Evolutionary conservation across 2,888 invertebrate species (phyloP).

Genomic region (Parnassius apollo): DNA sequence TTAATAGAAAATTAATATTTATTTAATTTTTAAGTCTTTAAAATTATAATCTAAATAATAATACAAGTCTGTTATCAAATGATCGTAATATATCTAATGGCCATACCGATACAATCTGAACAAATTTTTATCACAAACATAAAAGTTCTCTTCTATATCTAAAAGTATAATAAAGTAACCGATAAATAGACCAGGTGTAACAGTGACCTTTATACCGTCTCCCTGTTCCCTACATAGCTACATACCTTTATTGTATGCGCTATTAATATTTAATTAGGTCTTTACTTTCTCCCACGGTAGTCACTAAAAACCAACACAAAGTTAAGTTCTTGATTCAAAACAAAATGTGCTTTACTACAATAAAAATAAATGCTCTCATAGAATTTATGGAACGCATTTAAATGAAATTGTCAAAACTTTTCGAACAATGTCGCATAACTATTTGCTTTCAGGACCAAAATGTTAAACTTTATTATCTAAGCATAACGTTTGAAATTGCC

Average conservation of each 20-base stretch:
- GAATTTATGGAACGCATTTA: constrained; percentile 25
- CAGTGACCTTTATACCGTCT: constrained; percentile 50
- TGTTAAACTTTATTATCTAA: background rate
- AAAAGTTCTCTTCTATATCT: background rate
- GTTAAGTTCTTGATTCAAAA: background rate
- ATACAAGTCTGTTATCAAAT: too few relatives aligned
- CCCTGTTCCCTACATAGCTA: constrained; percentile 39
- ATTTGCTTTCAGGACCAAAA: constrained; percentile 3
- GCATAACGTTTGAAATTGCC: constrained; percentile 3
- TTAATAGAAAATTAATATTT: too few relatives aligned
- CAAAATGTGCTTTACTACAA: constrained; percentile 21
- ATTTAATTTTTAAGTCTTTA: too few relatives aligned
- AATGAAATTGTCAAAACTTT: constrained; percentile 20
- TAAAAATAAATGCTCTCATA: constrained; percentile 27
- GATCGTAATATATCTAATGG: too few relatives aligned
- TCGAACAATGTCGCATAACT: constrained; percentile 8
- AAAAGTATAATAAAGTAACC: constrained; percentile 4
- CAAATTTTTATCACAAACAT: background rate
- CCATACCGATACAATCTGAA: too few relatives aligned
- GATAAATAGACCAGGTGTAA: constrained; percentile 56
- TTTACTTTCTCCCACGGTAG: constrained; percentile 70
- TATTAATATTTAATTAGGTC: constrained; percentile 73
- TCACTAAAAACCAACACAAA: constrained; percentile 33
- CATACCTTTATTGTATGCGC: constrained; percentile 53
- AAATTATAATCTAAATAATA: too few relatives aligned